Conservation (phyloP, 1,140 invertebrate species). For the Trichomalopsis sarcophagae region DNA sequence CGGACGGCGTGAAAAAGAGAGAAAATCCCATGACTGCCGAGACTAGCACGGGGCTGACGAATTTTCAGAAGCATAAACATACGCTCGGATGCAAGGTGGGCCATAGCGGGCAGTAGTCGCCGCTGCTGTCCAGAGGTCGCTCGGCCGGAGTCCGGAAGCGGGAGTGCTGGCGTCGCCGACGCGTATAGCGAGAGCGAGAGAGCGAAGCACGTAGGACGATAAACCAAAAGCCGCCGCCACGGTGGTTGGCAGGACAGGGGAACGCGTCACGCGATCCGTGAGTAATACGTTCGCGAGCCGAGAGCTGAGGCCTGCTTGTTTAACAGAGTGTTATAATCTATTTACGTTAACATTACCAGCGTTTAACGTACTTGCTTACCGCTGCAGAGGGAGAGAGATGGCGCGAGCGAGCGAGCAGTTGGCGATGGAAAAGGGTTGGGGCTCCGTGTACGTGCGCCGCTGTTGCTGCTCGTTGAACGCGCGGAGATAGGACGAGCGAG, state of each 20-base stretch:
- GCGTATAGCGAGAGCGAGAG: conserved; percentile 56
- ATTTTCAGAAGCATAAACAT: conserved; percentile 4
- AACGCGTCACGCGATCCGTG: conserved; percentile 75
- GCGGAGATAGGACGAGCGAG: conserved; percentile 55
- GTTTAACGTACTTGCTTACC: conserved; percentile 73
- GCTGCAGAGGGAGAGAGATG: neutral
- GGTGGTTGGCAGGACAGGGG: conserved; percentile 73
- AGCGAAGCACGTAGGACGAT: conserved; percentile 65
- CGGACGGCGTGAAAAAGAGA: neutral
- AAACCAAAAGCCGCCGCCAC: conserved; percentile 65
- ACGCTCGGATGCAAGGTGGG: conserved; percentile 59
- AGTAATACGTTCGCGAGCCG: conserved; percentile 73
- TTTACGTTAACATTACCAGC: conserved; percentile 77
- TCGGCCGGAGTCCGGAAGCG: conserved; percentile 41
- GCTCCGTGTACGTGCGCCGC: conserved; percentile 43
- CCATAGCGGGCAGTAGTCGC: conserved; percentile 59
- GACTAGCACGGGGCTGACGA: neutral
- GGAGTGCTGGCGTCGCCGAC: conserved; percentile 63
- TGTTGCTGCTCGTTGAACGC: conserved; percentile 55
- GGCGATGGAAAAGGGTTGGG: conserved; percentile 48
- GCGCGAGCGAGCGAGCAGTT: conserved; percentile 3
- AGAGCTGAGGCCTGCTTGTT: conserved; percentile 70
- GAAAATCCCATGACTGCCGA: neutral
- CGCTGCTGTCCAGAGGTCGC: conserved; percentile 56
- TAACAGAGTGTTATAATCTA: conserved; percentile 77